A percentile compares a stretch with the other conserved stretches of the same genome.
These are phyloP conservation scores for Cephonodes hylas DNA, from an alignment of 2,888 invertebrate genomes.

Conservation along the genomic window DNA sequence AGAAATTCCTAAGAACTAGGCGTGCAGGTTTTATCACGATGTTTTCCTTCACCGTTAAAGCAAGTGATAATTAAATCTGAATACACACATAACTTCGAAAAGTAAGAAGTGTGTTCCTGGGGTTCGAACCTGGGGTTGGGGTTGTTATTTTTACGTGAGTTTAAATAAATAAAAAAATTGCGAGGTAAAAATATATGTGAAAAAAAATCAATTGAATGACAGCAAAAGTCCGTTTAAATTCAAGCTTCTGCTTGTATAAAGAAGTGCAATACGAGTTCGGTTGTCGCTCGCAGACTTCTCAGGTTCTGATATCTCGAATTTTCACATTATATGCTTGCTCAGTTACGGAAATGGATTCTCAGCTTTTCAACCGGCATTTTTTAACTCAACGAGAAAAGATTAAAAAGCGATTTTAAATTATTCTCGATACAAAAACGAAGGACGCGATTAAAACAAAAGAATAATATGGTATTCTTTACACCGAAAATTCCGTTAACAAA, in stretches of 20 bases:
- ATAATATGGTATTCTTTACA: neutral
- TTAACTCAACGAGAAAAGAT: neutral
- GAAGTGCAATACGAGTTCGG: neutral
- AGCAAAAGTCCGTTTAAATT: neutral
- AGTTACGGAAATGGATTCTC: neutral
- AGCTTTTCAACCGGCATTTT: neutral
- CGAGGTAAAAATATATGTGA: no score
- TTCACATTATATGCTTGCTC: neutral
- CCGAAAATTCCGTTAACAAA: conserved; percentile 11
- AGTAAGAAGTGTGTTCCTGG: no score
- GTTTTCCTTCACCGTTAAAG: no score
- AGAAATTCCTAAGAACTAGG: no score
- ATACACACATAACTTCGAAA: no score
- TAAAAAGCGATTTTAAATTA: neutral
- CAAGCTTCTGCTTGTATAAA: conserved; percentile 12
- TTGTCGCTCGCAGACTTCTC: neutral
- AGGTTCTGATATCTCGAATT: neutral
- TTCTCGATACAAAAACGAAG: neutral
- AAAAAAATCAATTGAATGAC: neutral
- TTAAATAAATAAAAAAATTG: no score
- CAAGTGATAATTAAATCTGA: no score
- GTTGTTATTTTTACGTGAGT: no score
- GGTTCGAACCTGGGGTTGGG: no score
- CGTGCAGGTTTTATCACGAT: no score
- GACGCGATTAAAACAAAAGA: neutral